phyloP scores from a whole-genome alignment of 2,797 vertebrate species.

The Danio choprae region DNA sequence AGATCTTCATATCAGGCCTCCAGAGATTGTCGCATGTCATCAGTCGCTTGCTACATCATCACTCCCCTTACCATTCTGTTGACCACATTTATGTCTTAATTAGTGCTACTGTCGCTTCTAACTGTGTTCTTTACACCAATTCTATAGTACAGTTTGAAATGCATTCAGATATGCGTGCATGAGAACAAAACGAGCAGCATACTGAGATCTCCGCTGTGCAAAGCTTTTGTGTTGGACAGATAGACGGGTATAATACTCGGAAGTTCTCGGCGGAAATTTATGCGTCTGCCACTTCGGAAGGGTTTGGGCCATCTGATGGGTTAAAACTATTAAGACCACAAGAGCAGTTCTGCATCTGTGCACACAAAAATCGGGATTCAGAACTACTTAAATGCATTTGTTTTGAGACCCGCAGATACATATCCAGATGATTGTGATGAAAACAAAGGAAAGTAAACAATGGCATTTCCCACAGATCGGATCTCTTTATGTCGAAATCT shows the following conservation, averaged over 20 bases:
- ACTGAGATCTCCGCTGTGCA: conserved; percentile 1
- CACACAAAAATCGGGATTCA: conserved; percentile 69
- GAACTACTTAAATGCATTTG: conserved; percentile 63
- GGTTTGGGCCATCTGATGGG: conserved; percentile 74
- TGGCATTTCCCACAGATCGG: conserved; percentile 38
- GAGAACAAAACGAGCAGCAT: neutral
- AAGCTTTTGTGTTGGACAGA: conserved; percentile 23
- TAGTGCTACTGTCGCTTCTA: conserved; percentile 72
- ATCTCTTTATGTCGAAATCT: conserved; percentile 39
- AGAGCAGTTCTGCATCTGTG: conserved; percentile 78
- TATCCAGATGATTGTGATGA: conserved; percentile 66
- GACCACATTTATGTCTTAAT: conserved; percentile 80
- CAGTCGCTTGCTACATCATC: conserved; percentile 79
- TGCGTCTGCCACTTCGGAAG: conserved; percentile 57
- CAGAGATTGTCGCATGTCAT: conserved; percentile 80
- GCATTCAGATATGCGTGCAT: neutral
- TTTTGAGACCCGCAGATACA: conserved; percentile 67
- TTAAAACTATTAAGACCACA: conserved; percentile 77
- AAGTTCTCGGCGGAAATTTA: conserved; percentile 54
- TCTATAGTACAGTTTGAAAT: neutral
- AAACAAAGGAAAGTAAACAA: conserved; percentile 55
- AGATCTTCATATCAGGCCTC: conserved; percentile 76
- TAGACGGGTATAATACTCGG: conserved; percentile 37
- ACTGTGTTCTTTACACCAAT: conserved; percentile 42
- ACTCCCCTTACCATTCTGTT: conserved; percentile 72